Conservation (phyloP, 2,797 vertebrate species). For the Pseudotriccus pelzelni region DNA sequence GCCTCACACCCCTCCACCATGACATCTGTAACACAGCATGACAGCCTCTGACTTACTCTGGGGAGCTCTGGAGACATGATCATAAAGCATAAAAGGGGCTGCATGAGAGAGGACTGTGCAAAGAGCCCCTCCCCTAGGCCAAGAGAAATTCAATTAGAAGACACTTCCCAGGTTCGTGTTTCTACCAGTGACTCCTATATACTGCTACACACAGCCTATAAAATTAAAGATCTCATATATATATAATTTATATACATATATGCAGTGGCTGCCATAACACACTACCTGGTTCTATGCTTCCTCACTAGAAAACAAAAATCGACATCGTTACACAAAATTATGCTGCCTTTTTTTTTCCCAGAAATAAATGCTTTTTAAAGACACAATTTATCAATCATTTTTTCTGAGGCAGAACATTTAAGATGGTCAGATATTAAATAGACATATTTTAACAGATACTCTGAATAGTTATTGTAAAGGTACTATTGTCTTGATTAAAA, state of each 20-base stretch:
- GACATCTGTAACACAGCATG: fast-evolving
- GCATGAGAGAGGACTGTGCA: background rate
- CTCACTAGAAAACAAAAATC: background rate
- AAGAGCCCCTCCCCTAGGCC: background rate
- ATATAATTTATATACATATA: too few species aligned
- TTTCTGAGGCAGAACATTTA: background rate
- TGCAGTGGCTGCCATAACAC: background rate
- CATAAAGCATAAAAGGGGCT: background rate
- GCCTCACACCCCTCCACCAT: background rate
- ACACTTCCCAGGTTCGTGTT: background rate
- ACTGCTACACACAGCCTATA: background rate
- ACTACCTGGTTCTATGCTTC: background rate
- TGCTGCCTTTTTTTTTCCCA: background rate
- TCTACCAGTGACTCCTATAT: background rate
- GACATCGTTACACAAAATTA: background rate
- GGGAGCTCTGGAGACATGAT: background rate
- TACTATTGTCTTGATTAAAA: background rate
- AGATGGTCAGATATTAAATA: background rate
- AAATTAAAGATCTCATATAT: background rate
- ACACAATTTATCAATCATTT: background rate
- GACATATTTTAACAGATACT: background rate
- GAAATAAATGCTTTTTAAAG: background rate
- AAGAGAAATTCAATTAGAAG: background rate
- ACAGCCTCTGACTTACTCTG: background rate
- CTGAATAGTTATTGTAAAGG: background rate